Base-by-base conservation (phyloP, 2,113 vertebrate species). In the Martes martes region DNA sequence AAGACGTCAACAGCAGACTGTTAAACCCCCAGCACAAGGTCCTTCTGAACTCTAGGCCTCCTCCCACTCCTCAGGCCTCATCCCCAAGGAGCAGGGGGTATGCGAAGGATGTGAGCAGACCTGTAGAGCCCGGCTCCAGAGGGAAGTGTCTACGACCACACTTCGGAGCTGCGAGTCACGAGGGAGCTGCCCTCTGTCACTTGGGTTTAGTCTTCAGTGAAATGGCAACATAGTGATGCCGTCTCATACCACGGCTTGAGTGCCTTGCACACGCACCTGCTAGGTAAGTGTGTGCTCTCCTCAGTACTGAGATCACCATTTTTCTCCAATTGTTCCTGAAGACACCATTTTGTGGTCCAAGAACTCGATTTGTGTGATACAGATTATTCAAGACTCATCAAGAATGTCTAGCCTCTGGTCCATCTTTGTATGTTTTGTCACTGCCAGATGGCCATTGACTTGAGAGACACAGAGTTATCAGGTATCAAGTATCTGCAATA, bases 141-240 rank as follows among this genome's bases (percentile, higher is more conserved):
- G 18, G 13, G 1, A 45, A 19, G 4, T 0, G 9, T 21, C 28
- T 2, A 55, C 1, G 0, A 15, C 52, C 31, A 21, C 2, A 0
- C 7, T 28, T 39, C 15, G 4, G 1, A 16, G 23, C 59, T 15
- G 19, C 9, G 3, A 26, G 16, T 15, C 1, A 21, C 3, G 4
- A 5, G 69, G 33, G 65, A 67, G 7, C 4, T 28, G 39, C 26
- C 42, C 39, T 74, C 39, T 28, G 39, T 45, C 73, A 1, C 39
- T 23, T 50, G 16, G 16, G 10, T 7, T 39, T 28, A 33, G 24
- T 4, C 23, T 23, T 55, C 3, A 0, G 65, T 50, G 21, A 2
- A 69, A 31, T 4, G 5, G 0, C 7, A 4, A 19, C 0, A 8
- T 8, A 0, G 16, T 0, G 21, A 3, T 6, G 6, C 52, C 23